Evolutionary conservation across 2,888 invertebrate species (phyloP).

Genomic region (Ditula angustiorana): DNA sequence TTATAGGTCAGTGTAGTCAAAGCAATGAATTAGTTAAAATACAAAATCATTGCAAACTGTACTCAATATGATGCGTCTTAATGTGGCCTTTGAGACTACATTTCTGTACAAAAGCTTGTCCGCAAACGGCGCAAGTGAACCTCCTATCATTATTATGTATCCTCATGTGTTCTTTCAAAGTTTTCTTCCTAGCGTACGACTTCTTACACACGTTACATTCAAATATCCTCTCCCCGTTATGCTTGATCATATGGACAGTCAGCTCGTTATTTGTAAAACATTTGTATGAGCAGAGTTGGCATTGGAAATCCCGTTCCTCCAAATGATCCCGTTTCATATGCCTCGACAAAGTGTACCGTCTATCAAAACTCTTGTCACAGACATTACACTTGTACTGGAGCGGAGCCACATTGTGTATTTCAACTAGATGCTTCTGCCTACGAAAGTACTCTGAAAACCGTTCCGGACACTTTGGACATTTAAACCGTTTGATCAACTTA

Average conservation of each 20-base stretch:
- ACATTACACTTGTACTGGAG: slow-evolving; percentile 42
- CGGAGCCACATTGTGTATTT: slow-evolving; percentile 33
- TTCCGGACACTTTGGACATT: slow-evolving; percentile 55
- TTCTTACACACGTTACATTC: slow-evolving; percentile 49
- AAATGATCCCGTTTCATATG: slow-evolving; percentile 43
- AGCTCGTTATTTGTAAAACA: slow-evolving; percentile 40
- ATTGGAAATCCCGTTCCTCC: slow-evolving; percentile 39
- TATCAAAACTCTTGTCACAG: slow-evolving; percentile 39
- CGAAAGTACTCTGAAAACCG: slow-evolving; percentile 56
- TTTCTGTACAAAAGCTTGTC: slow-evolving; percentile 76
- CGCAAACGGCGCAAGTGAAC: slow-evolving; percentile 75
- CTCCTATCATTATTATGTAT: slow-evolving; percentile 68
- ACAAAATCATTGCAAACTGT: slow-evolving; percentile 29
- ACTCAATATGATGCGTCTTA: slow-evolving; percentile 56
- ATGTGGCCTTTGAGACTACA: slow-evolving; percentile 78
- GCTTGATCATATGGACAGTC: slow-evolving; percentile 42
- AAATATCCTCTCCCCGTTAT: slow-evolving; percentile 39
- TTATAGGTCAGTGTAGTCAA: too few relatives aligned
- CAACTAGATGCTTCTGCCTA: slow-evolving; percentile 51
- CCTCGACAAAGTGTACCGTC: slow-evolving; percentile 44
- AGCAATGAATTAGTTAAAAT: too few relatives aligned
- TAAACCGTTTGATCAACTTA: slow-evolving; percentile 53
- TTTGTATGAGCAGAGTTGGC: slow-evolving; percentile 36
- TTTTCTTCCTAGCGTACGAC: slow-evolving; percentile 59
- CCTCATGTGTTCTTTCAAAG: slow-evolving; percentile 61